Evolutionary conservation across 2,797 vertebrate genomes (phyloP), one percentile per base, ranked within the genome.

Genomic region (Ctenochaetus hawaiiensis): DNA sequence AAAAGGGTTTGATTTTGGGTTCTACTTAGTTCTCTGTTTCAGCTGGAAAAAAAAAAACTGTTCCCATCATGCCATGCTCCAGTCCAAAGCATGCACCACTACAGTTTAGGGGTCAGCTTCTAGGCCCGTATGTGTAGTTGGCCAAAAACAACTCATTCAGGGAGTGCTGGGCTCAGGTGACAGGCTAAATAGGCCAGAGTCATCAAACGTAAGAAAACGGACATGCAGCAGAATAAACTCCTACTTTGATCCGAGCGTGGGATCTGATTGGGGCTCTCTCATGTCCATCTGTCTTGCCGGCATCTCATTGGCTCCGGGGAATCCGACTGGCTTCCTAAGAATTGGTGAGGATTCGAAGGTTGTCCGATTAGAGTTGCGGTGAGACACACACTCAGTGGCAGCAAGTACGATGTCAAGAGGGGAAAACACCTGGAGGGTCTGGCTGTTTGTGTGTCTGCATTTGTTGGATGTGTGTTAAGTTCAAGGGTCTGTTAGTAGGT

Each of bases 221-320:
- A 91, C 95, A 96, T 95, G 95, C 95, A 95, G 93, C 94, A 94
- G 90, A 95, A 90, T 91, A 87, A 93, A 94, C 89, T 95, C 95
- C 95, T 96, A 96, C 95, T 96, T 96, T 92, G 95, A 96, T 95
- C 95, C 94, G 81, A 96, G 95, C 92, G 95, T 94, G 93, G 94
- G 95, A 96, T 96, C 95, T 95, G 95, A 95, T 91, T 95, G 95
- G 92, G 95, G 93, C 85, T 96, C 94, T 95, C 94, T 92, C 94
- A 95, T 94, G 95, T 96, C 95, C 95, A 95, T 95, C 93, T 95
- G 95, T 91, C 95, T 94, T 88, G 93, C 92, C 88, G 95, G 93
- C 89, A 95, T 95, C 94, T 96, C 95, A 93, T 89, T 94, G 95
- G 95, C 94, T 96, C 95, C 95, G 0, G 95, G 93, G 92, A 95